Base-by-base conservation (phyloP, 2,888 invertebrate species). In the Dromius quadrimaculatus region DNA sequence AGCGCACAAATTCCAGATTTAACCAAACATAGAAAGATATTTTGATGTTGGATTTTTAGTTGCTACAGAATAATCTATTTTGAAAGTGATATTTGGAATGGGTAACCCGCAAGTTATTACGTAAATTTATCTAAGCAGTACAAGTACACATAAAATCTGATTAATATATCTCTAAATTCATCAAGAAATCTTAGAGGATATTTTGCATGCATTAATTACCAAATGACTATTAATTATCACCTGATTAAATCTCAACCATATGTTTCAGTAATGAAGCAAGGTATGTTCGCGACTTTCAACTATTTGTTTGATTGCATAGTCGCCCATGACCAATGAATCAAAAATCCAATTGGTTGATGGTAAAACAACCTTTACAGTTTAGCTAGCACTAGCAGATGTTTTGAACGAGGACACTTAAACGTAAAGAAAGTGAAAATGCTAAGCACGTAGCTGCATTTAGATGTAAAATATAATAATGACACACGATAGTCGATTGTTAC, bases 331-430 rank as follows among this genome's bases (percentile, higher is more conserved):
- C 38, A 38, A 9, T 38, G 13, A 6, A n/a, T 38, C 2, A n/a
- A 6, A 2, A 32, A 2, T 8, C 38, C 38, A n/a, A 38, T 38
- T 38, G 38, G 3, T n/a, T 38, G 38, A 6, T 38, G 38, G 2
- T 38, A 6, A 5, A 9, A 9, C 38, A 38, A 38, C 38, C 38
- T 38, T 38, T 38, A n/a, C n/a, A 38, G 13, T 11, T 28, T n/a
- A 38, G n/a, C n/a, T n/a, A n/a, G 3, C 38, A n/a, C 38, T 38
- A 38, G 38, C 38, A 38, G 38, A 38, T 38, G 38, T 9, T 11
- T n/a, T 3, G n/a, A 38, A 38, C 38, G 38, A 38, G 38, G 38
- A 38, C 38, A 38, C 13, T 28, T 28, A 8, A 28, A 28, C 28
- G 3, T 4, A 38, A 9, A n/a, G 38, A 38, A 38, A 38, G 38